Evolutionary conservation across 2,888 invertebrate species (phyloP).

Genomic region (Eudasyphora cyanicolor): DNA sequence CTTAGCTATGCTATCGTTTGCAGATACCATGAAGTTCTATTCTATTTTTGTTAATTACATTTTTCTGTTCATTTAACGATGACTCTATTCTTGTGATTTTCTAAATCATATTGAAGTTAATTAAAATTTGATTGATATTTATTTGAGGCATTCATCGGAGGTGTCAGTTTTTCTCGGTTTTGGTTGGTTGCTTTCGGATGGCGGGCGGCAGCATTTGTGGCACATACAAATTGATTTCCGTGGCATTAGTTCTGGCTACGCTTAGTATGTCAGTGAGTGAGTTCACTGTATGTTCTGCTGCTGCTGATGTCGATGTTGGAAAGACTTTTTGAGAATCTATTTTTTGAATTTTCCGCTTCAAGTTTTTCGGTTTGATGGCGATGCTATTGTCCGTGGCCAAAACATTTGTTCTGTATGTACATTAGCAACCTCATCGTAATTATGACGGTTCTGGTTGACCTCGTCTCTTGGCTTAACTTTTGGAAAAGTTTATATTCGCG

Average conservation of each 20-base stretch:
- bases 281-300: background rate
- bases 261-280: too few species aligned
- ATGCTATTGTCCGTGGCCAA: constrained; percentile 28
- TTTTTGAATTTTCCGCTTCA: constrained; percentile 11
- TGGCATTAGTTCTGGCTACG: constrained; percentile 38
- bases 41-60: too few species aligned
- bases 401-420: too few species aligned
- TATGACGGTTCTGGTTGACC: constrained; percentile 56
- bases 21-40: too few species aligned
- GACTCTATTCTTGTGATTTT: too few species aligned
- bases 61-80: too few species aligned
- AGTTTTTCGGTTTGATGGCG: background rate
- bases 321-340: background rate
- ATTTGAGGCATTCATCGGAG: background rate
- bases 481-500: background rate
- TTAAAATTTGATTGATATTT: background rate
- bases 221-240: constrained; percentile 42
- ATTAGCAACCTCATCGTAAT: too few species aligned
- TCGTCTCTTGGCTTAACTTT: constrained; percentile 18
- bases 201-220: background rate
- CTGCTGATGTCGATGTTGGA: background rate
- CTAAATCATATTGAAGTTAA: too few species aligned
- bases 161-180: background rate
- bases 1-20: too few species aligned
- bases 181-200: background rate